Conservation (phyloP, 2,113 vertebrate species). For the Thermophis baileyi region DNA sequence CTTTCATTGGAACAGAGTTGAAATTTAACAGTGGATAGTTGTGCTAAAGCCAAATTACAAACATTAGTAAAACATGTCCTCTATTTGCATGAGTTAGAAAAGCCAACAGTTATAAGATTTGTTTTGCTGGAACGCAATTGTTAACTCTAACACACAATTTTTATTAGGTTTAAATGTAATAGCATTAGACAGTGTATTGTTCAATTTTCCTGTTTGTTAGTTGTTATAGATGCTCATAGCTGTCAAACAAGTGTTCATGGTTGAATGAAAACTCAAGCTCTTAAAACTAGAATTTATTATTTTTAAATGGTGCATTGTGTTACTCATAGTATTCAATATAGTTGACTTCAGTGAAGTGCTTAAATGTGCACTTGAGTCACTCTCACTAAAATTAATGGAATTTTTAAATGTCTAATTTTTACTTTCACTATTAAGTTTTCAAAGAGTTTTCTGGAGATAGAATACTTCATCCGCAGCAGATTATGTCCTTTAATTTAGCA, state of each 20-base stretch:
- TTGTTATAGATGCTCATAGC: not conserved
- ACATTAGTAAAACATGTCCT: not conserved
- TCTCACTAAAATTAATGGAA: not conserved
- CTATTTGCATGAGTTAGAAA: not conserved
- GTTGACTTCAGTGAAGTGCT: not conserved
- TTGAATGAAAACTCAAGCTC: not conserved
- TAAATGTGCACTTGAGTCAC: not conserved
- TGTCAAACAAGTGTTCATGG: not conserved
- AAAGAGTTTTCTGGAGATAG: not conserved
- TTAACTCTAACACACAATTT: not conserved
- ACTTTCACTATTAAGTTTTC: not conserved
- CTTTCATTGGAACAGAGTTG: not conserved
- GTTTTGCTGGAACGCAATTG: not conserved
- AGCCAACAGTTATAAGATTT: not conserved
- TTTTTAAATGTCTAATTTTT: not conserved
- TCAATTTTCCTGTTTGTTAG: not conserved
- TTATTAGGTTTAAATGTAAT: not conserved
- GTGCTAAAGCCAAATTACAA: not conserved
- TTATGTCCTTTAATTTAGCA: not conserved
- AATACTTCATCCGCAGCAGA: not conserved
- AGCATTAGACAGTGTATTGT: not conserved
- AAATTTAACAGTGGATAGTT: not conserved
- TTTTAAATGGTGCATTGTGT: not conserved
- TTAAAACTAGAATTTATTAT: not conserved
- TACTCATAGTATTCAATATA: not conserved